Conservation (phyloP, 2,113 vertebrate genomes). For the Grantiella picta region DNA sequence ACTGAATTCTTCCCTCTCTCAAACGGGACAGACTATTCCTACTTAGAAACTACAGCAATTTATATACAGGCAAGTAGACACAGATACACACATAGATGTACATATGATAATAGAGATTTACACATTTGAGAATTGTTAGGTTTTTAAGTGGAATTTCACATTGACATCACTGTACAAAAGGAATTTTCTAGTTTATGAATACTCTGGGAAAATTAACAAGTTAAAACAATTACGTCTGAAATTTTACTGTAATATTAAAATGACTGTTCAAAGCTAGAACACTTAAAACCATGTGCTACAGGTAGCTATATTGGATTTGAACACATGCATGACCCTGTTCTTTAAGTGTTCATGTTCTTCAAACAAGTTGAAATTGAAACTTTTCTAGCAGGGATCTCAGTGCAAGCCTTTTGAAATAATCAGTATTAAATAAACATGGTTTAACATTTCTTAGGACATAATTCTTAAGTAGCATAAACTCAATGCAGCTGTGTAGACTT, state of each 20-base stretch:
- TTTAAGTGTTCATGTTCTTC: background rate
- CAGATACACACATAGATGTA: no score
- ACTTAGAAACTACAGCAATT: background rate
- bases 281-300: background rate
- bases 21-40: background rate
- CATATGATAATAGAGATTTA: background rate
- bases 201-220: background rate
- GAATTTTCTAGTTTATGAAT: background rate
- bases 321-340: fast-evolving
- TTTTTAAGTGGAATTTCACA: background rate
- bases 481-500: background rate
- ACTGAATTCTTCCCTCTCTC: background rate
- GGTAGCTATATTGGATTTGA: background rate
- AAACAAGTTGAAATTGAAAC: background rate
- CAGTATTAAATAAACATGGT: background rate
- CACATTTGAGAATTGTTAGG: background rate
- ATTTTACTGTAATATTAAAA: background rate
- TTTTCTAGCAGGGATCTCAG: background rate
- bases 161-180: background rate
- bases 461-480: background rate
- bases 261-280: background rate
- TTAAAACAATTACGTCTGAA: background rate
- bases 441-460: background rate
- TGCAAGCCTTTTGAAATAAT: background rate
- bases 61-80: background rate